Evolutionary conservation across 2,797 vertebrate species (phyloP).

Genomic region (Melanotaenia trifasciata): DNA sequence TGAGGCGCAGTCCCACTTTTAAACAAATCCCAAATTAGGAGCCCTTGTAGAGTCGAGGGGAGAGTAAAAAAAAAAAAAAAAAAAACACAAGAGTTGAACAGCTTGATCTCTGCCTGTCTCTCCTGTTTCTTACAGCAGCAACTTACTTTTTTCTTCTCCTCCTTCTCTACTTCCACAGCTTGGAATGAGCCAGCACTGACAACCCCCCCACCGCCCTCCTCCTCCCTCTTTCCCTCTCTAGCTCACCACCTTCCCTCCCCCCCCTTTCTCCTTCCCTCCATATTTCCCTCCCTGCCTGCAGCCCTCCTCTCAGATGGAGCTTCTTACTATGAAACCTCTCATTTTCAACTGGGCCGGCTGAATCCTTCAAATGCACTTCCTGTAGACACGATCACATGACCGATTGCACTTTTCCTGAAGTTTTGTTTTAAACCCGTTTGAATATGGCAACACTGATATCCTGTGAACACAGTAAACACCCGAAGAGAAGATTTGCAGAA

Average conservation of each 20-base stretch:
- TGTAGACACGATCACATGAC: constrained; percentile 53
- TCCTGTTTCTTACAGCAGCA: constrained; percentile 72
- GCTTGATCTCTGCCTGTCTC: constrained; percentile 70
- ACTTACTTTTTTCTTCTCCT: constrained; percentile 78
- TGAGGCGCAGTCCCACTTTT: constrained; percentile 74
- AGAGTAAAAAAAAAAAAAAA: constrained; percentile 41
- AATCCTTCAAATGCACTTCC: constrained; percentile 50
- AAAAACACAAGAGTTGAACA: constrained; percentile 44
- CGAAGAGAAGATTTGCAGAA: not conserved
- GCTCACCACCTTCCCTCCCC: constrained; percentile 57
- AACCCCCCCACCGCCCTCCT: constrained; percentile 57
- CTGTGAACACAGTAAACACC: not conserved
- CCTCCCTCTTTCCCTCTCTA: constrained; percentile 22
- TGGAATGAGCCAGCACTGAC: constrained; percentile 81
- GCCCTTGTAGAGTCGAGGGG: constrained; percentile 61
- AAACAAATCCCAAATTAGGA: constrained; percentile 90
- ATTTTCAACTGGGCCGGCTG: constrained; percentile 51
- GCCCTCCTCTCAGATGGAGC: constrained; percentile 44
- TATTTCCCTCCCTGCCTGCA: constrained; percentile 56
- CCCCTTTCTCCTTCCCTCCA: constrained; percentile 14
- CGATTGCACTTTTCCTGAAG: not conserved
- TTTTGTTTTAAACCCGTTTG: not conserved
- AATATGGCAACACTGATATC: not conserved
- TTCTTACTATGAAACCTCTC: constrained; percentile 63
- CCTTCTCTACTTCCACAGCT: constrained; percentile 77